phyloP scores from a whole-genome alignment of 2,888 invertebrate genomes.

The Lathronympha strigana region DNA sequence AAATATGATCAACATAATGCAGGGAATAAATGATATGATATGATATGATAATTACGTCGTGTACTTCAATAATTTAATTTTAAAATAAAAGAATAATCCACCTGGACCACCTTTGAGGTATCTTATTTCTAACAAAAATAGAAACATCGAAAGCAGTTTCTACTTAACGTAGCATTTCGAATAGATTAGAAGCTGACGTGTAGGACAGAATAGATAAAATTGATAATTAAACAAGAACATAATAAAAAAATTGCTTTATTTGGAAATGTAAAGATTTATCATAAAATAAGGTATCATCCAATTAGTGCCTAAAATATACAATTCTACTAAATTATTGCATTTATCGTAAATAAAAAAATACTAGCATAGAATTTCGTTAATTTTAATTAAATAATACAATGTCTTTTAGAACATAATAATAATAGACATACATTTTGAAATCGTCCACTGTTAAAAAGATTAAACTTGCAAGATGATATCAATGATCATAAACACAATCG shows the following conservation, averaged over 20 bases:
- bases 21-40: too few species aligned
- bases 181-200: background rate
- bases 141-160: too few species aligned
- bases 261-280: constrained; percentile 55
- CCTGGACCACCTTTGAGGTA: too few species aligned
- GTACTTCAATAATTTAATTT: too few species aligned
- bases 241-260: constrained; percentile 51
- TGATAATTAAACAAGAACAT: background rate
- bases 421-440: constrained; percentile 1
- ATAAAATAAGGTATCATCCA: constrained; percentile 59
- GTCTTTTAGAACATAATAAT: constrained; percentile 3
- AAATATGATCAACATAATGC: too few species aligned
- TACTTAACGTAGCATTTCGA: background rate
- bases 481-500: background rate
- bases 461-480: background rate
- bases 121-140: too few species aligned
- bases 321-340: constrained; percentile 58
- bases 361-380: constrained; percentile 22
- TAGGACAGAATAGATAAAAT: background rate
- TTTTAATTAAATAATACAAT: background rate
- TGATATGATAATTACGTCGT: too few species aligned
- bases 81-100: too few species aligned
- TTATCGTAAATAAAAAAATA: constrained; percentile 40
- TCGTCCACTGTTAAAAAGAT: background rate
- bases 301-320: constrained; percentile 66